These are phyloP conservation scores for Tragopan temminckii DNA, from an alignment of 2,797 vertebrate species.

Conservation along the genomic window DNA sequence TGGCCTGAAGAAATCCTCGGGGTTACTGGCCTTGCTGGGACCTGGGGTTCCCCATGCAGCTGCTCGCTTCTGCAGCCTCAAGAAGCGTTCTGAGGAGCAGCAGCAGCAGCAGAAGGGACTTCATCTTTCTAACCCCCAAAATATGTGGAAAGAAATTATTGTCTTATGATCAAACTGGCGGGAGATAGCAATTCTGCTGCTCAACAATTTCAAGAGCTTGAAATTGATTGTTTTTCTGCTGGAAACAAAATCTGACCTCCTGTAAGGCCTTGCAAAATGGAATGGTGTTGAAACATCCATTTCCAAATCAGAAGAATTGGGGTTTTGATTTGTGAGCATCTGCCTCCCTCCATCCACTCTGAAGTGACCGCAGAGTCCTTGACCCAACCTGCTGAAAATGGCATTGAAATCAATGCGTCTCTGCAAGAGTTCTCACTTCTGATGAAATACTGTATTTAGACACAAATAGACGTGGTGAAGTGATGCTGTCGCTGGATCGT, in stretches of 20 bases:
- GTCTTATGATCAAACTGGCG: background rate
- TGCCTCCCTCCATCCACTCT: background rate
- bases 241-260: background rate
- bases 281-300: background rate
- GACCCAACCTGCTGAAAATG: background rate
- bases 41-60: background rate
- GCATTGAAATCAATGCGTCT: background rate
- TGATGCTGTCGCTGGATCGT: background rate
- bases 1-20: background rate
- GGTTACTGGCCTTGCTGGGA: fast-evolving
- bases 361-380: background rate
- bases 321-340: background rate
- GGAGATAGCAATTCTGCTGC: background rate
- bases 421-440: background rate
- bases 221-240: conserved; percentile 24
- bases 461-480: background rate
- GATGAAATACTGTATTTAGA: background rate
- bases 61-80: background rate
- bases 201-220: background rate
- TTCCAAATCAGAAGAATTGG: background rate
- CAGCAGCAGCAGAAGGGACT: background rate
- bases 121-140: background rate
- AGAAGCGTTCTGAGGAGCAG: background rate
- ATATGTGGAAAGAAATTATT: background rate
- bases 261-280: background rate